phyloP scores from a whole-genome alignment of 2,797 vertebrate genomes.

The Phaenicophaeus curvirostris region DNA sequence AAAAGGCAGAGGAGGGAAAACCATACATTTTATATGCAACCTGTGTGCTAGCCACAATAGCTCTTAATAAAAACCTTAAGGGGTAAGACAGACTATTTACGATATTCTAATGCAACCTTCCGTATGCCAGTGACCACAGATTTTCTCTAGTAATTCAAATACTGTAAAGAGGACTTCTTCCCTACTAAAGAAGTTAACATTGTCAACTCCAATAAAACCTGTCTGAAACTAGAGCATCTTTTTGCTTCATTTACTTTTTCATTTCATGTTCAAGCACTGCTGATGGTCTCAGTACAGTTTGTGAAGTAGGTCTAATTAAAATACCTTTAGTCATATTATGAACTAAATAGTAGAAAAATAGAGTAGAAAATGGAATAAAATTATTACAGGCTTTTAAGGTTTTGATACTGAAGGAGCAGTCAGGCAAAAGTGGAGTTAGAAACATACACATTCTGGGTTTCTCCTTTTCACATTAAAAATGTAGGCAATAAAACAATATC shows the following conservation, averaged over 20 bases:
- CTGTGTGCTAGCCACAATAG: background rate
- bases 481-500: background rate
- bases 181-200: background rate
- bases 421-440: background rate
- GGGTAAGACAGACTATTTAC: background rate
- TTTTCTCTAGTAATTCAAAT: background rate
- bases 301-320: slow-evolving; percentile 29
- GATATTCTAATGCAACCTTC: background rate
- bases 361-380: background rate
- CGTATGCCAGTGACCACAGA: background rate
- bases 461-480: background rate
- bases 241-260: slow-evolving; percentile 25
- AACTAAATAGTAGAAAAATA: too few species aligned
- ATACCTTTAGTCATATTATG: background rate
- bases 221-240: background rate
- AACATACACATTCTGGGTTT: accelerated
- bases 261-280: background rate
- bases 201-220: background rate
- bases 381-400: background rate
- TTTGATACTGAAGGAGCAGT: background rate
- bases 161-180: background rate
- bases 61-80: background rate
- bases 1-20: background rate
- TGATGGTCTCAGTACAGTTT: background rate
- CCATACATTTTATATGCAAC: background rate